phyloP scores from a whole-genome alignment of 2,113 vertebrate species.

The Apodemus speciosus region DNA sequence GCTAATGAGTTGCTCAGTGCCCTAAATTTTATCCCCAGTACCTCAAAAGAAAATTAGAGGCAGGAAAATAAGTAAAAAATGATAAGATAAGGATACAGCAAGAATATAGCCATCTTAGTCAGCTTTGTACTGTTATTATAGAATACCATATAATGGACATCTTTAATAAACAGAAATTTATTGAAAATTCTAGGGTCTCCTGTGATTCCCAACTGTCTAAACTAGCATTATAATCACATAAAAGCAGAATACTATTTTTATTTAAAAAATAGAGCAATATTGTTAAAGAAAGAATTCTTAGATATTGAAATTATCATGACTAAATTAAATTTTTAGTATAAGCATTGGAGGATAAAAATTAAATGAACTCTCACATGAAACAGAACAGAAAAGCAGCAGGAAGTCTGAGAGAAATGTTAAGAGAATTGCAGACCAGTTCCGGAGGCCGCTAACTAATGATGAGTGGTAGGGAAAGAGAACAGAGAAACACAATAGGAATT shows the following conservation, averaged over 20 bases:
- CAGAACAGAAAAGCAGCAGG: background rate
- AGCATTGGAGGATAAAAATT: background rate
- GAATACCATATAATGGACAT: background rate
- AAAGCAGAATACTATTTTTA: background rate
- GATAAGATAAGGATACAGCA: background rate
- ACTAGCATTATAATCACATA: background rate
- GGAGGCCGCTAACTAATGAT: background rate
- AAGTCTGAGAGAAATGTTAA: background rate
- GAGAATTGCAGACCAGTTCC: background rate
- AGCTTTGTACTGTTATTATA: background rate
- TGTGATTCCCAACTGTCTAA: background rate
- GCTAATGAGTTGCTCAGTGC: background rate
- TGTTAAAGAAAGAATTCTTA: constrained; percentile 35
- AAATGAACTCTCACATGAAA: background rate
- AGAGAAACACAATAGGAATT: background rate
- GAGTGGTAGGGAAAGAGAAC: background rate
- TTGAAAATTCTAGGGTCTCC: background rate
- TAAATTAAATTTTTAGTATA: constrained; percentile 19
- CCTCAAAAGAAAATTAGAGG: background rate
- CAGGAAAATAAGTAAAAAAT: background rate
- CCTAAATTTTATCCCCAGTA: background rate
- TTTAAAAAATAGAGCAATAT: background rate
- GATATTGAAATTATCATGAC: constrained; percentile 20
- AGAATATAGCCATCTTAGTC: background rate
- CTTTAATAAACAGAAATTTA: background rate